Evolutionary conservation across 1,140 invertebrate genomes (phyloP), one percentile per base, ranked within the genome.

Genomic region (Acromyrmex heyeri): DNA sequence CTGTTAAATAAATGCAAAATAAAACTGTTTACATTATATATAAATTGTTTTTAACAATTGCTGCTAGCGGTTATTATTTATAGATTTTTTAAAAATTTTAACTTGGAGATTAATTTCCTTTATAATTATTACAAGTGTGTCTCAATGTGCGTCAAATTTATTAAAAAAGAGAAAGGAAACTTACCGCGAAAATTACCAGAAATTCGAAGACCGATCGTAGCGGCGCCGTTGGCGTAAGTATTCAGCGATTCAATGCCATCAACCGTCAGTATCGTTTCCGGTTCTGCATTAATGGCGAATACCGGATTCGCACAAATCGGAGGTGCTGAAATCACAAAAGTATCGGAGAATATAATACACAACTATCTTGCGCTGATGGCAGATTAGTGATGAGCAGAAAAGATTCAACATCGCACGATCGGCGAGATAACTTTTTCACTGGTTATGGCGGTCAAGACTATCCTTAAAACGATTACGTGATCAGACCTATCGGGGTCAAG

Each of bases 141-240:
- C 48, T 48, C 18, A 4, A 7, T 38, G 0, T 14, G 7, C 2
- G n/a, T 3, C 6, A 67, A 27, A 85, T 57, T 86, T 79, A 21
- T 0, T 12, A 62, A 64, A 55, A 72, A 16, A 64, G 3, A 12
- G 4, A 0, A 3, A 79, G 4, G 1, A 3, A 79, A 65, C 78
- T 92, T 86, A 94, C 95, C 94, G 79, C 92, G 91, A 0, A 94
- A 78, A 87, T 92, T 93, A 27, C 89, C 91, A n/a, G 93, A 93
- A 38, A 94, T 78, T 48, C 94, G 92, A 34, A 95, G 92, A 18
- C 92, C 92, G 44, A 94, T 94, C 8, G 92, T 93, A 10, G 93
- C 93, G 1, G 92, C 88, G 10, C 93, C 91, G 53, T 95, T 95
- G 0, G 93, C 92, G 27, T 95, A 95, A 61, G 92, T 91, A 53